These are phyloP conservation scores for Anolis sagrei DNA, from an alignment of 2,113 vertebrate species.

Conservation along the genomic window DNA sequence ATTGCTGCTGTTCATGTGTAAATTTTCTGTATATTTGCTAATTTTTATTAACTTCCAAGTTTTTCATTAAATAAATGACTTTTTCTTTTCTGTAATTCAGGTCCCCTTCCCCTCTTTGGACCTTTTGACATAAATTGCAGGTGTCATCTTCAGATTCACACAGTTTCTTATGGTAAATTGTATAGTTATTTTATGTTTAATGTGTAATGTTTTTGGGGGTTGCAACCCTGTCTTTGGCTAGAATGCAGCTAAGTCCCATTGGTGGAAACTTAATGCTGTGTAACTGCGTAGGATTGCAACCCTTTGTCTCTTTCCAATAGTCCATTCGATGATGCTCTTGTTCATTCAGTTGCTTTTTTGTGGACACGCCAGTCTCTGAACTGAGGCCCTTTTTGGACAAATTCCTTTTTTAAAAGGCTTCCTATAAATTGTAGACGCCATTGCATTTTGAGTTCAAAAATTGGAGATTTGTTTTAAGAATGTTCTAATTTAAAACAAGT, in stretches of 20 bases:
- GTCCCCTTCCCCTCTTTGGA: constrained; percentile 77
- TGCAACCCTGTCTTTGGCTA: not conserved
- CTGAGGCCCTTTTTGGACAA: constrained; percentile 54
- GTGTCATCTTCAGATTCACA: constrained; percentile 76
- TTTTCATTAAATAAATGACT: constrained; percentile 99
- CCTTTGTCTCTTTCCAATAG: constrained; percentile 70
- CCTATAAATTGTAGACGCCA: constrained; percentile 60
- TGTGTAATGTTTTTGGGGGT: constrained; percentile 50
- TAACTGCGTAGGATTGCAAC: constrained; percentile 5
- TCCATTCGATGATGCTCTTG: constrained; percentile 74
- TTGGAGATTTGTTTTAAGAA: constrained; percentile 51
- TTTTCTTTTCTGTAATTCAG: constrained; percentile 92
- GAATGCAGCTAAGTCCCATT: constrained; percentile 5
- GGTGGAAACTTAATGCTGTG: not conserved
- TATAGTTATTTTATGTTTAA: constrained; percentile 68
- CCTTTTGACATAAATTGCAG: constrained; percentile 73
- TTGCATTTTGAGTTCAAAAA: constrained; percentile 63
- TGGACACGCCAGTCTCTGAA: constrained; percentile 65
- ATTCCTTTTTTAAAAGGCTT: constrained; percentile 52
- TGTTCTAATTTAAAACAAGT: constrained; percentile 45
- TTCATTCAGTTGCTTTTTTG: constrained; percentile 72
- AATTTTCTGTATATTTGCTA: constrained; percentile 84
- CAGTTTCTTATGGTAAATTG: constrained; percentile 75
- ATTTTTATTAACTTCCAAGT: constrained; percentile 93
- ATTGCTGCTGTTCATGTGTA: constrained; percentile 87